Base-by-base conservation (phyloP, 2,888 invertebrate species). In the Nebria brevicollis region DNA sequence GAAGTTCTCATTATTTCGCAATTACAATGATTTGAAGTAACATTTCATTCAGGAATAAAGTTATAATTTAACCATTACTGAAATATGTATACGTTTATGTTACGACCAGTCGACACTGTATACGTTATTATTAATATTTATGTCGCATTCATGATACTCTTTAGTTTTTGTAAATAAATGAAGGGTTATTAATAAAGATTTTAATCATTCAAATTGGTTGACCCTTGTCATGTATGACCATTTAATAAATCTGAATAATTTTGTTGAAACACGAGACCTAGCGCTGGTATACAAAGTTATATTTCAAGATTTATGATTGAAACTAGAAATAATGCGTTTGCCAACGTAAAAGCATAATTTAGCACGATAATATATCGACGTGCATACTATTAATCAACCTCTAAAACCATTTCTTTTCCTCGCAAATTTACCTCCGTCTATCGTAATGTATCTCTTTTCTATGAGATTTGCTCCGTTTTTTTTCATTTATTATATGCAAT, bases 261-360 rank as follows among this genome's bases (percentile, higher is more conserved):
- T 54, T 54, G 54, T 54, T 13, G 2, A 54, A 54, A 54, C 54
- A 54, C 54, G 54, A 8, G 54, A 8, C 54, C 54, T 11, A 34
- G 34, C 2, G 72, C 26, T 25, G 34, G 15, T 42, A 42, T 11
- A 42, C n/a, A 41, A 10, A 41, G 43, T 26, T 41, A 11, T 54
- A 64, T 54, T 75, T 4, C 10, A 25, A 64, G 54, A 34, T 42
- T 25, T 54, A 64, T 54, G 74, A 75, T 64, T 64, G 54, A 25
- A 64, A 25, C 64, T 66, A 13, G 25, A 26, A 15, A 8, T 20
- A 26, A 66, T 54, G 26, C 54, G 34, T 75, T 65, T 34, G 13
- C 25, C 20, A 65, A 25, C 65, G 65, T 13, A 75, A 75, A 75
- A 15, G 66, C 11, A 34, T 34, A 54, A 54, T 54, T 54, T 54